phyloP scores from a whole-genome alignment of 1,140 invertebrate species.

The Hycleus phaleratus region DNA sequence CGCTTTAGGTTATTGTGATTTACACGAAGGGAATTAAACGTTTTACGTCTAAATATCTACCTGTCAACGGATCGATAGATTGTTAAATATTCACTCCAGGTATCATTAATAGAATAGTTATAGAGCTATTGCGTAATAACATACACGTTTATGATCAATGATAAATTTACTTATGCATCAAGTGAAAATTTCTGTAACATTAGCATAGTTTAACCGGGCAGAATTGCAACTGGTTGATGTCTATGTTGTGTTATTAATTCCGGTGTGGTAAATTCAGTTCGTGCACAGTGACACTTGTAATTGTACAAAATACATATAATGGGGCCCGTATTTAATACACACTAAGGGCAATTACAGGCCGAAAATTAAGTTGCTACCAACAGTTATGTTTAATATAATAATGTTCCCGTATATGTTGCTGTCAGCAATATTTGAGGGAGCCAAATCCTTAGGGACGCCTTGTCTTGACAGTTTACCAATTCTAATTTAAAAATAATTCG shows the following conservation, averaged over 20 bases:
- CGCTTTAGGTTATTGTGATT: too few species aligned
- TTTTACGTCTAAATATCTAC: too few species aligned
- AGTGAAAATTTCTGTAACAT: constrained; percentile 9
- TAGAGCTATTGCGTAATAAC: too few species aligned
- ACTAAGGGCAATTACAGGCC: constrained; percentile 4
- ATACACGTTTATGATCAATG: too few species aligned
- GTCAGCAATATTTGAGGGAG: background rate
- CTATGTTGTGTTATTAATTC: constrained; percentile 13
- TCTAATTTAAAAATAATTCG: too few species aligned
- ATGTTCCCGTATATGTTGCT: constrained; percentile 3
- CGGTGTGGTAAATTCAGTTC: constrained; percentile 14
- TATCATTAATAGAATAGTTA: too few species aligned
- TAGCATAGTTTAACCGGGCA: constrained; percentile 9
- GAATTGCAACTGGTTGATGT: constrained; percentile 13
- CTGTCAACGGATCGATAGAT: too few species aligned
- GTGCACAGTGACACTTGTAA: constrained; percentile 13
- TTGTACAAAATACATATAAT: constrained; percentile 10
- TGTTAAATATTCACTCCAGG: too few species aligned
- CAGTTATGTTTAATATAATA: constrained; percentile 8
- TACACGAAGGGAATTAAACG: too few species aligned
- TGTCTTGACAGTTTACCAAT: too few species aligned
- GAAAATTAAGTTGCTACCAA: constrained; percentile 9
- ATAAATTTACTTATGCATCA: too few species aligned
- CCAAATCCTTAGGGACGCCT: too few species aligned
- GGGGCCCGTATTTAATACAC: constrained; percentile 12